Conservation (phyloP, 1,140 invertebrate genomes). For the Neodiprion lecontei region DNA sequence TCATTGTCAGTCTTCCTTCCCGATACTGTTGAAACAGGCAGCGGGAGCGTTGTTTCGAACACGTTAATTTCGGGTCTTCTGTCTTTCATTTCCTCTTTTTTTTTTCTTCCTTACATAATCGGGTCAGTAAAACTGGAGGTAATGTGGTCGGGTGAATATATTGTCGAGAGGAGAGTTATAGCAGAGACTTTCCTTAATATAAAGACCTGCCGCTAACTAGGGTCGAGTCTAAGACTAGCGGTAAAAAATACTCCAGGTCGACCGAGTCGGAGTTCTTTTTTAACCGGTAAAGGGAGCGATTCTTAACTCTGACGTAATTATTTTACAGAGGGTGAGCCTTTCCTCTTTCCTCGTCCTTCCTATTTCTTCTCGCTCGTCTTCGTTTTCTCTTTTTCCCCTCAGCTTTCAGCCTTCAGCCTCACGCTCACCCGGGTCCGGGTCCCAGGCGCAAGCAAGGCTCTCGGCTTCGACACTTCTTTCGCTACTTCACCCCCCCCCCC, state of each 20-base stretch:
- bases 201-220: no score
- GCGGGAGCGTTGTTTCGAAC: no score
- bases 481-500: neutral
- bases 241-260: neutral
- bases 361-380: neutral
- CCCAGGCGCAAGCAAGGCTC: neutral
- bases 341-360: neutral
- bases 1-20: no score
- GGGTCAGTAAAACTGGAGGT: no score
- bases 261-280: neutral
- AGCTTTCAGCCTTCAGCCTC: neutral
- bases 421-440: neutral
- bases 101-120: no score
- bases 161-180: no score
- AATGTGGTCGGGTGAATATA: no score
- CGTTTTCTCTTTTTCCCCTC: neutral
- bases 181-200: no score
- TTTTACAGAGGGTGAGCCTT: neutral
- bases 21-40: no score
- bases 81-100: no score
- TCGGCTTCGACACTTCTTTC: neutral
- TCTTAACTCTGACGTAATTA: slow-evolving; percentile 4
- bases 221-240: no score
- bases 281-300: neutral
- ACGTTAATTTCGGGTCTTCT: no score